phyloP scores from a whole-genome alignment of 2,797 vertebrate species.

The Tympanoctomys barrerae region DNA sequence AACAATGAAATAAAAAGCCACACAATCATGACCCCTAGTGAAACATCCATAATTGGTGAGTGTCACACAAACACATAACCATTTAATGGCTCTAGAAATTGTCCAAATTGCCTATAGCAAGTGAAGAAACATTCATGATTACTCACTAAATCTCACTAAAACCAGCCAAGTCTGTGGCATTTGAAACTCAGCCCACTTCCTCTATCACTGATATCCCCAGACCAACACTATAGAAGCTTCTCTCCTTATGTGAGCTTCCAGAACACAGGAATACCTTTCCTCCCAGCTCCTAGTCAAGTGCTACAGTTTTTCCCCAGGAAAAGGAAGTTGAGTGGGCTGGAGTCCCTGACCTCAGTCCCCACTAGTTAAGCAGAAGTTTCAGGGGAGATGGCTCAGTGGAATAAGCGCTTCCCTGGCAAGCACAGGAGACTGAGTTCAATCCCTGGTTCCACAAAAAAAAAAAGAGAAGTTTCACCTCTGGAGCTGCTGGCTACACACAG shows the following conservation, averaged over 20 bases:
- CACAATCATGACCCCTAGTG: neutral
- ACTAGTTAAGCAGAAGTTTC: neutral
- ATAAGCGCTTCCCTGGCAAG: no score
- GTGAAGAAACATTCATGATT: neutral
- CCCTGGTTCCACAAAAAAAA: no score
- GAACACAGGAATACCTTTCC: neutral
- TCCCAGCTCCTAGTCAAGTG: rapidly evolving
- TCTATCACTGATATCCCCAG: neutral
- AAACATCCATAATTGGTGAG: neutral
- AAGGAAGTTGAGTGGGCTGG: neutral
- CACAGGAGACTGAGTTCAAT: no score
- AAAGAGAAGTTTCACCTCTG: neutral
- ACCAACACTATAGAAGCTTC: neutral
- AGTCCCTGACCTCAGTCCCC: neutral
- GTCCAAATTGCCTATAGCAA: neutral
- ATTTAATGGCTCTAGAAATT: neutral
- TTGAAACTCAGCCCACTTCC: neutral
- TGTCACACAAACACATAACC: neutral
- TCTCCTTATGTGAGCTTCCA: neutral
- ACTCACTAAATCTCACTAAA: slow-evolving; percentile 4
- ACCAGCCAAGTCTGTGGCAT: neutral
- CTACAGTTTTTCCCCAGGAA: no score
- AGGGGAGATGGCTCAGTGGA: no score
- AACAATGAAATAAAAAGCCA: neutral
- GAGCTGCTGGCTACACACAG: neutral